These are phyloP conservation scores for Brachionus koreanus DNA, from an alignment of 1,140 invertebrate genomes.

Conservation along the genomic window DNA sequence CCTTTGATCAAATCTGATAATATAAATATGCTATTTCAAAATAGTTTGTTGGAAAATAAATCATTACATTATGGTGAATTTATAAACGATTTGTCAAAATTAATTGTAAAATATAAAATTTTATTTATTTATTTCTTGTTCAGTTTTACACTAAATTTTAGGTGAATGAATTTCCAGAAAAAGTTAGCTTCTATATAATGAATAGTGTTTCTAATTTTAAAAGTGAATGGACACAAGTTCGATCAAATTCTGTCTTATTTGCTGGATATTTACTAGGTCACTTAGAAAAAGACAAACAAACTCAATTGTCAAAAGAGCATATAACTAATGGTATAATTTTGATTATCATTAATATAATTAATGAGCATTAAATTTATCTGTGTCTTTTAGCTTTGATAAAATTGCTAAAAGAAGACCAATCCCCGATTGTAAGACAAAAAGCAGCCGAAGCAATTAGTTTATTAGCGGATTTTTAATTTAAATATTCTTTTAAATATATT, in stretches of 20 bases:
- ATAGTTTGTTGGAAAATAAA: slow-evolving; percentile 68
- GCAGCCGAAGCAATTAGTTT: slow-evolving; percentile 59
- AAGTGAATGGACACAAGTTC: slow-evolving; percentile 68
- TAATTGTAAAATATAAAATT: slow-evolving; percentile 62
- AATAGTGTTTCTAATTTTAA: slow-evolving; percentile 69
- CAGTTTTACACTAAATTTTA: slow-evolving; percentile 44
- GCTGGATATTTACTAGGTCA: slow-evolving; percentile 59
- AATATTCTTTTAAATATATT: slow-evolving; percentile 3
- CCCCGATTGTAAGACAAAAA: slow-evolving; percentile 53
- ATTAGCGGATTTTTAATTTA: slow-evolving; percentile 54
- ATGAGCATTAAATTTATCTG: slow-evolving; percentile 44
- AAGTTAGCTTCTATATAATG: slow-evolving; percentile 68
- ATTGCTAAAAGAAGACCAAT: slow-evolving; percentile 54
- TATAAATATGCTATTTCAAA: slow-evolving; percentile 69
- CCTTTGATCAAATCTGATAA: slow-evolving; percentile 65
- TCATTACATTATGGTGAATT: slow-evolving; percentile 70
- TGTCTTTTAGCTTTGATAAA: slow-evolving; percentile 55
- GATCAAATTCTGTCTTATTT: slow-evolving; percentile 69
- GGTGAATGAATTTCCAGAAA: slow-evolving; percentile 64
- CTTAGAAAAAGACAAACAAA: slow-evolving; percentile 53
- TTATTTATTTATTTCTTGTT: neutral
- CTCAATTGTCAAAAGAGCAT: slow-evolving; percentile 57
- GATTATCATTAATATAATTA: neutral
- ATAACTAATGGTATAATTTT: slow-evolving; percentile 56
- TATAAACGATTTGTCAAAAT: slow-evolving; percentile 68